Base-by-base conservation (phyloP, 2,888 invertebrate species). In the Euzetes globulus region DNA sequence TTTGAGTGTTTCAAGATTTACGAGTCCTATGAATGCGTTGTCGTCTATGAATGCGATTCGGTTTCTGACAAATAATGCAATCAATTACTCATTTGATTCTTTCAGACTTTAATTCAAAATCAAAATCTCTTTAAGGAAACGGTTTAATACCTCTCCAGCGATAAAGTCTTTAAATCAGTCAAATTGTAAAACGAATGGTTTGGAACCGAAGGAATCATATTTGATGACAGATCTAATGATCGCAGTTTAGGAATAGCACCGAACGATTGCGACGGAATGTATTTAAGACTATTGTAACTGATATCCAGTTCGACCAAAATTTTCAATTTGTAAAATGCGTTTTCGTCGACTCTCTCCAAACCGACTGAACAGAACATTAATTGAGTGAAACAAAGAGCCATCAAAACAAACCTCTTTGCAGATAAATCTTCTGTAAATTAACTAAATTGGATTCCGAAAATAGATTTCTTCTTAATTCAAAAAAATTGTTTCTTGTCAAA, bases 21-120 rank as follows among this genome's bases (percentile, higher is more conserved):
- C 88, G 70, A 93, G 86, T 41, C 90, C 90, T 79, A 88, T 88
- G 82, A 94, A 93, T 17, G 92, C 90, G 75, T 88, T 90, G 79
- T 90, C 87, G 70, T 91, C 88, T 78, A 94, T 88, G 78, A 88
- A 88, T 82, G 89, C 88, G 76, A 94, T 87, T 81, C 90, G 89
- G 82, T 75, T 75, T 27, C 75, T 75, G 25, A 47, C 19, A 50
- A 47, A 60, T 41, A 33, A 60, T 19, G 55, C 9, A 17, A 72
- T 19, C 45, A 72, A 25, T 68, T 63, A 63, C 15, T 63, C 27
- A 27, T 58, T 29, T 27, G 27, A 27, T 63, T 63, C n/a, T 45
- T 19, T 45, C 2, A 27, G 1, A 15, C 4, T 27, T 47, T 71
- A 15, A n/a, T 5, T 7, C 3, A 45, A 19, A 71, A 71, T 47